These are phyloP conservation scores for Myzus persicae DNA, from an alignment of 1,140 invertebrate genomes.

Conservation along the genomic window DNA sequence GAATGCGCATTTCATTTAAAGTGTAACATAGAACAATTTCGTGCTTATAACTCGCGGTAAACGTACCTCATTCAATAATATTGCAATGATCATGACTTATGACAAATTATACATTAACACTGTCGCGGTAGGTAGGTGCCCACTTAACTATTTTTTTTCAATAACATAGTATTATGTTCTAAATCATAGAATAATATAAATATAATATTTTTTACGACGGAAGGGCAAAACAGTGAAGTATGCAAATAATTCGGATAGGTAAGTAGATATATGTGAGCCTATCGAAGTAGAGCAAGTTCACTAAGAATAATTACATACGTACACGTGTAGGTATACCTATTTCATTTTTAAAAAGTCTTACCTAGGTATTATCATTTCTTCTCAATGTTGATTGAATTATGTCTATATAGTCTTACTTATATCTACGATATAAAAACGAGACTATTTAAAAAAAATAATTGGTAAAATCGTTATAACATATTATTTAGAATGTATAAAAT, in stretches of 20 bases:
- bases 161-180: too few species aligned
- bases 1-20: neutral
- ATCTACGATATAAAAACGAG: neutral
- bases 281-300: neutral
- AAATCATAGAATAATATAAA: neutral
- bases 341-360: too few species aligned
- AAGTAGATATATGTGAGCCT: too few species aligned
- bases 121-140: too few species aligned
- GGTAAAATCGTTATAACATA: too few species aligned
- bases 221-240: neutral
- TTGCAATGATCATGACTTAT: neutral
- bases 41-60: neutral
- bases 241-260: too few species aligned
- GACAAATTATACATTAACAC: neutral
- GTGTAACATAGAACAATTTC: neutral
- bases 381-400: neutral
- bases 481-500: neutral
- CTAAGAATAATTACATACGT: neutral
- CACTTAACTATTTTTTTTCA: too few species aligned
- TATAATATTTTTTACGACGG: neutral
- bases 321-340: too few species aligned
- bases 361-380: too few species aligned
- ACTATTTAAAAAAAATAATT: neutral
- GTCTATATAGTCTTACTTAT: neutral
- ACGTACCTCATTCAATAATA: neutral